These are phyloP conservation scores for Psephotus haematonotus DNA, from an alignment of 2,113 vertebrate genomes.

Conservation along the genomic window DNA sequence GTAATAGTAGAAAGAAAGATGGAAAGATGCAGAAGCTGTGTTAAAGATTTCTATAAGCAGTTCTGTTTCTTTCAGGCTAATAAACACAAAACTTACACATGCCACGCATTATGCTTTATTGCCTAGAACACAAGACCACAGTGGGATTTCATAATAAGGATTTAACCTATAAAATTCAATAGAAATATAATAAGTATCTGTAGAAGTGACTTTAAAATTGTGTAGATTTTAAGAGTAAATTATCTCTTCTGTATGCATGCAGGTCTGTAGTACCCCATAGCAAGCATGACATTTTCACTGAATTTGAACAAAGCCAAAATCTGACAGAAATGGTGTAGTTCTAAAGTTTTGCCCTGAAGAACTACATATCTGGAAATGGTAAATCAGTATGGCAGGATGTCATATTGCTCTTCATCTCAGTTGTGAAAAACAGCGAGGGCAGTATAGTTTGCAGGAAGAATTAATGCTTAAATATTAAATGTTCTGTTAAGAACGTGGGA, in stretches of 20 bases:
- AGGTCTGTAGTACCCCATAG: neutral
- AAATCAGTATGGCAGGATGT: neutral
- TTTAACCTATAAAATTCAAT: neutral
- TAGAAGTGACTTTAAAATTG: neutral
- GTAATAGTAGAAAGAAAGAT: neutral
- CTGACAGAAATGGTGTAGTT: neutral
- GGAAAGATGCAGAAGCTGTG: neutral
- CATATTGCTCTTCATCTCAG: neutral
- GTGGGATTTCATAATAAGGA: neutral
- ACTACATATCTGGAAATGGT: neutral
- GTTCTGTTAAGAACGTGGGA: neutral
- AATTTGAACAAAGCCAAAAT: neutral
- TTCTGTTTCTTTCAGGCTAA: neutral
- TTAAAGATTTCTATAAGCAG: neutral
- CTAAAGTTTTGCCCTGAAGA: neutral
- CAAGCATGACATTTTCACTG: neutral
- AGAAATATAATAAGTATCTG: neutral
- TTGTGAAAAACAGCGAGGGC: neutral
- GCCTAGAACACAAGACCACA: neutral
- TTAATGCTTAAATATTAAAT: neutral
- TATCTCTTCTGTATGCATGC: neutral
- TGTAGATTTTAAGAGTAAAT: neutral
- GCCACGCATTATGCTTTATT: neutral
- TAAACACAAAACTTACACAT: neutral
- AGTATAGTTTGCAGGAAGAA: neutral